Base-by-base conservation (phyloP, 1,140 invertebrate species). In the Drosophila simulans region DNA sequence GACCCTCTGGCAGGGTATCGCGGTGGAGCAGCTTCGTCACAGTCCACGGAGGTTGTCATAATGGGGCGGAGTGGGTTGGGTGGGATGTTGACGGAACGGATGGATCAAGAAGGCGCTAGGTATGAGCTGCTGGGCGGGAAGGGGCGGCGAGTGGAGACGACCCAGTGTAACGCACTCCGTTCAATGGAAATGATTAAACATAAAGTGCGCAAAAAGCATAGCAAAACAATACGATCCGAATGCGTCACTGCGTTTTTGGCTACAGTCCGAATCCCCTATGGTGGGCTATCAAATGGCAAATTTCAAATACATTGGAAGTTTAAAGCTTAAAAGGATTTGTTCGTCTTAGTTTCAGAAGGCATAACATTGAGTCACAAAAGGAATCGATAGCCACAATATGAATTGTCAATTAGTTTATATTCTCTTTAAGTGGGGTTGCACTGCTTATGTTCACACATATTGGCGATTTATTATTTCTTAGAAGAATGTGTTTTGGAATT, bases 191-290 rank as follows among this genome's bases (percentile, higher is more conserved):
- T 62, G 52, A 58, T 65, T 46, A 57, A 51, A 37, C 39, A 48
- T 60, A 8, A 53, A 77, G 54, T 76, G 69, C 54, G 64, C 70
- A 88, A 74, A 65, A 78, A 77, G 55, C 80, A 76, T 77, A 70
- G 55, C 57, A 70, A 71, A 35, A 53, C 56, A 68, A 52, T 40
- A 62, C 54, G 49, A 55, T 40, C 52, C 54, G n/a, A 75, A 55
- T 55, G 69, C 70, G 54, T 85, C 65, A 77, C 53, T 45, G 48
- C 40, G 31, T 51, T 59, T 35, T 49, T 22, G 40, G 37, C 37
- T 25, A 62, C 58, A 64, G 37, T 42, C 0, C 1, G 31, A 3
- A 4, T 11, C 1, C 27, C 12, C 13, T 27, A 48, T 45, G 46
- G 0, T 8, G 3, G 5, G 3, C 45, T 52, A 27, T 39, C 40